These are phyloP conservation scores for Nephila pilipes DNA, from an alignment of 1,140 invertebrate genomes.

Conservation along the genomic window DNA sequence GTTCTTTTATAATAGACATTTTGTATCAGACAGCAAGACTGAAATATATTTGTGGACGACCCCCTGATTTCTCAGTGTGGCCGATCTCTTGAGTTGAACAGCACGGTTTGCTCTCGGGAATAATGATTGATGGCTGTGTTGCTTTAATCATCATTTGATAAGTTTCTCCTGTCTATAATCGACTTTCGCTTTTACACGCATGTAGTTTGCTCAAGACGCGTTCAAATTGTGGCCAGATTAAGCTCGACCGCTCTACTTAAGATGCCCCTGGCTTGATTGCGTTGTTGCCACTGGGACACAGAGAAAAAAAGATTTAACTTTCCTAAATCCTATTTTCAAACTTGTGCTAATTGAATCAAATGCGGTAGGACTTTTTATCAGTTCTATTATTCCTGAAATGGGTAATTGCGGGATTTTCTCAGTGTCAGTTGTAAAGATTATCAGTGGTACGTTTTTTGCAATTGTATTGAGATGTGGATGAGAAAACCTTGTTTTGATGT, in stretches of 20 bases:
- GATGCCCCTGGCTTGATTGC: constrained; percentile 43
- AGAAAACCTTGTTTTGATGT: no score
- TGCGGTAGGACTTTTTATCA: constrained; percentile 1
- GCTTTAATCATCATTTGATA: constrained; percentile 70
- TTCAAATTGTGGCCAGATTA: constrained; percentile 66
- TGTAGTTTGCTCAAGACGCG: constrained; percentile 49
- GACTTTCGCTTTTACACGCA: constrained; percentile 64
- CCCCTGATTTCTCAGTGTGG: neutral
- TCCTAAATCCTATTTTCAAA: neutral
- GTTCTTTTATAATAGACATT: no score
- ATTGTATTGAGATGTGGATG: no score
- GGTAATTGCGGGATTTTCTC: neutral
- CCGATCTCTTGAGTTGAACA: neutral
- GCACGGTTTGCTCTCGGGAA: constrained; percentile 19
- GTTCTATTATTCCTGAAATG: neutral
- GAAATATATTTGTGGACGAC: no score
- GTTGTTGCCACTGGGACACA: neutral
- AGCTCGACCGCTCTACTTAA: neutral
- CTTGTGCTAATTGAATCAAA: constrained; percentile 49
- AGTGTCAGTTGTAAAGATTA: no score
- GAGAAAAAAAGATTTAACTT: neutral
- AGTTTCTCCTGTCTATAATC: constrained; percentile 63
- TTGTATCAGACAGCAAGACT: no score
- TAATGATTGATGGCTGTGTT: constrained; percentile 69
- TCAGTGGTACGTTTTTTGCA: no score